Percentiles rank a stretch among this genome's conserved stretches.
Conservation (phyloP, 1,140 invertebrate species). For the Centruroides vittatus region DNA sequence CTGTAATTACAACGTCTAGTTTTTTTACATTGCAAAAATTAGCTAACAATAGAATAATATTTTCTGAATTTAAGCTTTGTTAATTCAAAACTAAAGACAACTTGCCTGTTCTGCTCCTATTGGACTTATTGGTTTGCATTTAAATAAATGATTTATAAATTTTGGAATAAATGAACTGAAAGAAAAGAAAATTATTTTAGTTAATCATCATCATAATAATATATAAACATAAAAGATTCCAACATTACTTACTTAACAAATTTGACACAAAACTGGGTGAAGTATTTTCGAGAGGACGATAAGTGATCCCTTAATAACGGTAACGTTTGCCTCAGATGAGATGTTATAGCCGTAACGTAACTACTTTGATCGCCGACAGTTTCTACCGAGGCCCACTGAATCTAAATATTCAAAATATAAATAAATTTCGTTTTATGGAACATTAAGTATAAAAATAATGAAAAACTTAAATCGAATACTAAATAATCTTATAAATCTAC, state of each 20-base stretch:
- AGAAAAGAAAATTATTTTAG: conserved; percentile 14
- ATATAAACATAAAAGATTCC: background rate
- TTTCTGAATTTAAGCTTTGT: no score
- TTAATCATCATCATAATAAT: background rate
- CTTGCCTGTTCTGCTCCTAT: conserved; percentile 74
- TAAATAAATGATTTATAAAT: conserved; percentile 82
- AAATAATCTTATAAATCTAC: background rate
- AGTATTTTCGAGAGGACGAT: conserved; percentile 91
- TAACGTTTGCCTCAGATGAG: conserved; percentile 73
- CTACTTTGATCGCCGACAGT: conserved; percentile 92
- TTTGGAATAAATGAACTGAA: conserved; percentile 85
- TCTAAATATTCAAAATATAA: conserved; percentile 33
- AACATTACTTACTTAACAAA: conserved; percentile 54
- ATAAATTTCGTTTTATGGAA: background rate
- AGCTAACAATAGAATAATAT: no score
- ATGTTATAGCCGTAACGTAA: conserved; percentile 80
- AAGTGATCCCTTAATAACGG: conserved; percentile 82
- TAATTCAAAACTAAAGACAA: background rate
- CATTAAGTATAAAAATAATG: background rate
- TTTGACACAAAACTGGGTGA: conserved; percentile 93
- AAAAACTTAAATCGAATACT: background rate
- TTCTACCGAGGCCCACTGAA: conserved; percentile 81
- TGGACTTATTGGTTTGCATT: conserved; percentile 83
- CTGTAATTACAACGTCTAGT: no score
- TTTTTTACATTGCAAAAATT: no score